Percentiles rank a stretch among this genome's conserved stretches.
Evolutionary conservation across 2,888 invertebrate genomes (phyloP).

Genomic region (Epiperipatus broadwayi): DNA sequence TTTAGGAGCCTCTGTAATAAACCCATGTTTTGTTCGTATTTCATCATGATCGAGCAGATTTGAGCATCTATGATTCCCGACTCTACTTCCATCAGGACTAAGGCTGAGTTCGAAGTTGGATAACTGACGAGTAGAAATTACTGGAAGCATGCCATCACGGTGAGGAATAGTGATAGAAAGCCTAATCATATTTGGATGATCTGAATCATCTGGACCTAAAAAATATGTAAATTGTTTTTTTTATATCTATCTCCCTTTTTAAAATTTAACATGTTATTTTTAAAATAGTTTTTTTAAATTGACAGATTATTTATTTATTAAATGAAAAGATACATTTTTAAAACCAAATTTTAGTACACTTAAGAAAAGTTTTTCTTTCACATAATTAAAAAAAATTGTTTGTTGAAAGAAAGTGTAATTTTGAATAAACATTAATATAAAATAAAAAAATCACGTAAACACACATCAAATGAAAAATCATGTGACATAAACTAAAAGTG

Average conservation of each 20-base stretch:
- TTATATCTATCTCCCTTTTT: neutral
- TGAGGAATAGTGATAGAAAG: slow-evolving; percentile 26
- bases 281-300: neutral
- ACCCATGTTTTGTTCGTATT: slow-evolving; percentile 21
- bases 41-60: slow-evolving; percentile 25
- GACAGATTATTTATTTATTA: too few relatives aligned
- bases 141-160: slow-evolving; percentile 28
- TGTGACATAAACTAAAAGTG: too few relatives aligned
- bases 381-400: too few relatives aligned
- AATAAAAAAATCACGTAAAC: too few relatives aligned
- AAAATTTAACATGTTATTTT: neutral
- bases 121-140: slow-evolving; percentile 25
- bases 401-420: too few relatives aligned
- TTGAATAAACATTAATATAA: too few relatives aligned
- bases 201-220: slow-evolving; percentile 23
- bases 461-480: too few relatives aligned
- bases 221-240: slow-evolving; percentile 5
- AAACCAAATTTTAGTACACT: too few relatives aligned
- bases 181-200: slow-evolving; percentile 24
- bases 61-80: slow-evolving; percentile 27
- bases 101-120: slow-evolving; percentile 28
- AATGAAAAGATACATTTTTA: too few relatives aligned
- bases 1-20: slow-evolving; percentile 23
- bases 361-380: too few relatives aligned
- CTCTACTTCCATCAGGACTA: slow-evolving; percentile 24